Conservation (phyloP, 2,113 vertebrate species). For the Onychostoma macrolepis region DNA sequence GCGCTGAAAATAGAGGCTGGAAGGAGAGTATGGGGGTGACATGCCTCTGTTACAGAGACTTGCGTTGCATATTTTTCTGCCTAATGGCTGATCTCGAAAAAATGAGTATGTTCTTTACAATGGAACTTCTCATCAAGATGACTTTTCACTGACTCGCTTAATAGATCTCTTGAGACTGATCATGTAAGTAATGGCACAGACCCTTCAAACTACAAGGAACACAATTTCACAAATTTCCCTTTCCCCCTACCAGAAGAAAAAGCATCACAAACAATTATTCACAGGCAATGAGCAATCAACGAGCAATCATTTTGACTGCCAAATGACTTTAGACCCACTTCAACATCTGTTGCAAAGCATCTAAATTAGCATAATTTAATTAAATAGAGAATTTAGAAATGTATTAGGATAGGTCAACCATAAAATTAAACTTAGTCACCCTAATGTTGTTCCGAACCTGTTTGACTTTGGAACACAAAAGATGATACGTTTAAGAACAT, state of each 20-base stretch:
- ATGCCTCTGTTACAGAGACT: constrained; percentile 31
- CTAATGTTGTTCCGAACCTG: not conserved
- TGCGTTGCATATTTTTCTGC: not conserved
- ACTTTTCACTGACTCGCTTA: constrained; percentile 45
- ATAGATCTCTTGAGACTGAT: constrained; percentile 44
- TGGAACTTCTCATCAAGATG: constrained; percentile 48
- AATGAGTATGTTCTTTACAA: constrained; percentile 15
- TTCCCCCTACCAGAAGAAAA: constrained; percentile 14
- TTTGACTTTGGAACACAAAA: not conserved
- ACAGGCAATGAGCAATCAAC: not conserved
- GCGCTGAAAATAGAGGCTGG: constrained; percentile 48
- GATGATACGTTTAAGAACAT: too few species aligned
- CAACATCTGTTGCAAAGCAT: not conserved
- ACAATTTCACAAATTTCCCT: constrained; percentile 57
- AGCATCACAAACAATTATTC: constrained; percentile 39
- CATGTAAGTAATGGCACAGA: constrained; percentile 41
- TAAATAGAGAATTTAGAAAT: not conserved
- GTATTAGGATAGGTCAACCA: not conserved
- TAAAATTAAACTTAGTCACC: not conserved
- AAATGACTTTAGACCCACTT: constrained; percentile 4
- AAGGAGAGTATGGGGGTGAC: constrained; percentile 30
- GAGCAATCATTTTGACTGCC: constrained; percentile 16
- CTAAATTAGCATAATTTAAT: not conserved
- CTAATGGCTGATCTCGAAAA: not conserved
- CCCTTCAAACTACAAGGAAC: constrained; percentile 38